Conservation (phyloP, 2,888 invertebrate genomes). For the Pseudoips prasinana region DNA sequence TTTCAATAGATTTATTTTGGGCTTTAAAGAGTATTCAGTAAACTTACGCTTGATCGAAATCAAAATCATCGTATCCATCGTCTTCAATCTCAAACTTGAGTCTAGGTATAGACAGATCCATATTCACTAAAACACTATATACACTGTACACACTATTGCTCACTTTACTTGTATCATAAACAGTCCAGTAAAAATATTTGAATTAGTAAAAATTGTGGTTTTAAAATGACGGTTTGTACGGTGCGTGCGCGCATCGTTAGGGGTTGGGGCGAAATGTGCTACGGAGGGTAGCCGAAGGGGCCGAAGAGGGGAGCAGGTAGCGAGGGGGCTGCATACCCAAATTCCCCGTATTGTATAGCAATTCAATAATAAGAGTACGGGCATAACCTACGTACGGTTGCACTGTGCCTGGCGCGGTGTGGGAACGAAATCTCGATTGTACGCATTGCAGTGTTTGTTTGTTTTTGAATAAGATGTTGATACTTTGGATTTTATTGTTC, state of each 20-base stretch:
- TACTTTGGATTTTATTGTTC: conserved; percentile 28
- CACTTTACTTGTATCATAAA: conserved; percentile 40
- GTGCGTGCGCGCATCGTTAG: conserved; percentile 63
- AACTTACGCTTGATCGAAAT: conserved; percentile 41
- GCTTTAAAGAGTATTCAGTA: too few species aligned
- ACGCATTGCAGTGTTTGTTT: conserved; percentile 39
- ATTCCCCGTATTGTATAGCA: conserved; percentile 54
- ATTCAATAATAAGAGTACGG: conserved; percentile 44
- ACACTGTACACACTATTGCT: conserved; percentile 35
- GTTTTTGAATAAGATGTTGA: conserved; percentile 41
- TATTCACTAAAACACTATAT: conserved; percentile 42
- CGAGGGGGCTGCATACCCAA: conserved; percentile 54
- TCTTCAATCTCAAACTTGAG: conserved; percentile 59
- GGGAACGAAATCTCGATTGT: conserved; percentile 32
- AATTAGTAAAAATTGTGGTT: conserved; percentile 17
- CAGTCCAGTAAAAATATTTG: conserved; percentile 32
- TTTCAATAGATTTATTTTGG: too few species aligned
- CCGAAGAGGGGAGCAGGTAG: conserved; percentile 53
- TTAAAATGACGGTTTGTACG: conserved; percentile 14
- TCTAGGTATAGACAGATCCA: conserved; percentile 70
- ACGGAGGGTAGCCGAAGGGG: conserved; percentile 27
- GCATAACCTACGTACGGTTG: conserved; percentile 37
- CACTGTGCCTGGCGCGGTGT: conserved; percentile 36
- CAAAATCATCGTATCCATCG: conserved; percentile 54
- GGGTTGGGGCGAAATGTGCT: conserved; percentile 54